Percentiles rank a stretch among this genome's conserved stretches.
Conservation (phyloP, 2,888 invertebrate genomes). For the Carpatolechia fugitivella region DNA sequence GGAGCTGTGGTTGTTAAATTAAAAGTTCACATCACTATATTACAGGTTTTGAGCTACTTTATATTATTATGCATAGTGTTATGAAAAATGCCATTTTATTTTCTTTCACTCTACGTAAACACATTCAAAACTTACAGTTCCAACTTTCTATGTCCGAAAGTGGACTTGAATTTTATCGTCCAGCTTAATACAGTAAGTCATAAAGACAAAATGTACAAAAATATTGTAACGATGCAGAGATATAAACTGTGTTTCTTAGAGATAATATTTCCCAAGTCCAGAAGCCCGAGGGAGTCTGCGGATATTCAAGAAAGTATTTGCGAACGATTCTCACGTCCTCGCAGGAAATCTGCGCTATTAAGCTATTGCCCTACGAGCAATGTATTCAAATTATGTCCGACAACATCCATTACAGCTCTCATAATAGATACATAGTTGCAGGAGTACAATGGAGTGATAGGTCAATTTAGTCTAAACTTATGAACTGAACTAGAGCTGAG, state of each 20-base stretch:
- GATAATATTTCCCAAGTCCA: neutral
- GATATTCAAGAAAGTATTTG: neutral
- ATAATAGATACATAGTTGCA: slow-evolving; percentile 15
- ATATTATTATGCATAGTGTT: too few relatives aligned
- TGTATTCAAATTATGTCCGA: slow-evolving; percentile 21
- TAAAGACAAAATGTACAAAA: too few relatives aligned
- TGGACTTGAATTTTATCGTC: too few relatives aligned
- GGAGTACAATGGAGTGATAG: slow-evolving; percentile 18
- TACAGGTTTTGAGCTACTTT: too few relatives aligned
- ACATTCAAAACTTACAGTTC: too few relatives aligned
- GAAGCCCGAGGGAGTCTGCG: neutral
- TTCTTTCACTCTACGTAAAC: too few relatives aligned
- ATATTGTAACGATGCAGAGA: too few relatives aligned
- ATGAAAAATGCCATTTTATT: too few relatives aligned
- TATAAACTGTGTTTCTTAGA: too few relatives aligned
- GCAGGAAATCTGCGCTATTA: slow-evolving; percentile 1
- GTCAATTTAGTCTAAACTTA: slow-evolving; percentile 18
- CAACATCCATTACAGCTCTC: slow-evolving; percentile 27
- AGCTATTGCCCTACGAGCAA: slow-evolving; percentile 9
- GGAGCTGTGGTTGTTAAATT: neutral
- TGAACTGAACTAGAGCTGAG: neutral
- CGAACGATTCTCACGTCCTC: slow-evolving; percentile 1
- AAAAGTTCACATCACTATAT: too few relatives aligned
- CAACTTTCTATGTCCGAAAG: too few relatives aligned
- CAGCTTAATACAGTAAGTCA: too few relatives aligned